These are phyloP conservation scores for Drosophila merina DNA, from an alignment of 2,888 invertebrate genomes.

Conservation along the genomic window DNA sequence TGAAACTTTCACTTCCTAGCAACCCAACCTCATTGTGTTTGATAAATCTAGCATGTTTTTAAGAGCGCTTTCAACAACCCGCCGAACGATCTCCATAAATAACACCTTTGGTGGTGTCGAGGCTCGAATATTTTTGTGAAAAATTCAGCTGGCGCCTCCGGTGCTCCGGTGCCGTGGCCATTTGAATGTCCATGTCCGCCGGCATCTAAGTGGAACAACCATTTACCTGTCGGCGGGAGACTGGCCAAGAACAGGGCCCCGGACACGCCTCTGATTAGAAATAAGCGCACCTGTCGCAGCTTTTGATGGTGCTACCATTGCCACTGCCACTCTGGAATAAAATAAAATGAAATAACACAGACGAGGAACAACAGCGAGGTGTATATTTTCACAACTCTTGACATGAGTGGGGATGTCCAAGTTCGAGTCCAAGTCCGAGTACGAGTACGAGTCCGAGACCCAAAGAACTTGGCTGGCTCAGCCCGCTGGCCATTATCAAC, in stretches of 20 bases:
- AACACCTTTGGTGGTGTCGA: constrained; percentile 39
- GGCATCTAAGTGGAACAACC: constrained; percentile 70
- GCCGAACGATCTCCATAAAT: constrained; percentile 34
- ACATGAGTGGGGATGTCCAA: constrained; percentile 57
- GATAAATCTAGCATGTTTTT: constrained; percentile 31
- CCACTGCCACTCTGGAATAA: background rate
- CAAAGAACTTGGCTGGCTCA: constrained; percentile 11
- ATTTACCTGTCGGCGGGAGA: constrained; percentile 72
- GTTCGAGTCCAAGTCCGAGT: constrained; percentile 1
- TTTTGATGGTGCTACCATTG: constrained; percentile 52
- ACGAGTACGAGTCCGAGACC: constrained; percentile 1
- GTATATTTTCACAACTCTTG: constrained; percentile 77
- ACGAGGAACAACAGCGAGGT: constrained; percentile 51
- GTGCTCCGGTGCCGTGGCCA: constrained; percentile 20
- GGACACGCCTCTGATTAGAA: constrained; percentile 75
- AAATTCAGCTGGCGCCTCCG: constrained; percentile 42
- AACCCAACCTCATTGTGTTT: constrained; percentile 21
- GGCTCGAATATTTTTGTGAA: constrained; percentile 11
- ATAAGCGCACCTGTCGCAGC: constrained; percentile 70
- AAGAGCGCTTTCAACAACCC: constrained; percentile 24
- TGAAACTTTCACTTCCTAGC: constrained; percentile 13
- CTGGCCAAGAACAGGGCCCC: constrained; percentile 45
- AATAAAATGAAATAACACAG: background rate
- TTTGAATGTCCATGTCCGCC: constrained; percentile 52
- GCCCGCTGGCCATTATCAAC: constrained; percentile 71